phyloP scores from a whole-genome alignment of 2,113 vertebrate species.

The Mirza zaza region DNA sequence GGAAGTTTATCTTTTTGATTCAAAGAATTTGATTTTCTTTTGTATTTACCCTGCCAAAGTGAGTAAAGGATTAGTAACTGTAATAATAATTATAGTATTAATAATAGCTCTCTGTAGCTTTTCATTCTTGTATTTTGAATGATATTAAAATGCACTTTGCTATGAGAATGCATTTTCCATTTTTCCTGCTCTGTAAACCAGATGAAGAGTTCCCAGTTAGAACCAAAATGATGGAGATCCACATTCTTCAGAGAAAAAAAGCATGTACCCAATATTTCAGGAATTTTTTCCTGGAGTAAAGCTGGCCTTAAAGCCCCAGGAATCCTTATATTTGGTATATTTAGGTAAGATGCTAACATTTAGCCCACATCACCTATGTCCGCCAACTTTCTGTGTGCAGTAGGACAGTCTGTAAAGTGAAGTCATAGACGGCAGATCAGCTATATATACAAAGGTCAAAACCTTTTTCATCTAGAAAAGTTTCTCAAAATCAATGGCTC shows the following conservation, averaged over 20 bases:
- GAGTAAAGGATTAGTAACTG: neutral
- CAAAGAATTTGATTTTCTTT: neutral
- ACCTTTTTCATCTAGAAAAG: neutral
- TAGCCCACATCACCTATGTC: neutral
- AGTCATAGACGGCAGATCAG: neutral
- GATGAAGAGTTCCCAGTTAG: neutral
- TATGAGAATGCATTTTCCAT: conserved; percentile 1
- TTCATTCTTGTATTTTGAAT: neutral
- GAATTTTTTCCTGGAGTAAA: neutral
- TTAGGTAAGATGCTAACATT: neutral
- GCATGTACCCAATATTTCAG: neutral
- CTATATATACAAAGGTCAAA: neutral
- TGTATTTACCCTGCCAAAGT: neutral
- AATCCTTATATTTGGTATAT: neutral
- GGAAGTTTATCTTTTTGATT: neutral
- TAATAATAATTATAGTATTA: neutral
- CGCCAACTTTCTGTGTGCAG: neutral
- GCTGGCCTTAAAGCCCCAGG: neutral
- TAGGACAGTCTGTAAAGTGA: neutral
- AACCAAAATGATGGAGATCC: neutral
- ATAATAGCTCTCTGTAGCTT: neutral
- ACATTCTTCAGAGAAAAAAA: neutral
- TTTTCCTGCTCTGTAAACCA: neutral
- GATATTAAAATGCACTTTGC: neutral
- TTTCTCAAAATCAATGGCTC: neutral